A percentile compares a stretch with the other conserved stretches of the same genome.
These are phyloP conservation scores for Dendrocincla fuliginosa DNA, from an alignment of 2,797 vertebrate genomes.

Conservation along the genomic window DNA sequence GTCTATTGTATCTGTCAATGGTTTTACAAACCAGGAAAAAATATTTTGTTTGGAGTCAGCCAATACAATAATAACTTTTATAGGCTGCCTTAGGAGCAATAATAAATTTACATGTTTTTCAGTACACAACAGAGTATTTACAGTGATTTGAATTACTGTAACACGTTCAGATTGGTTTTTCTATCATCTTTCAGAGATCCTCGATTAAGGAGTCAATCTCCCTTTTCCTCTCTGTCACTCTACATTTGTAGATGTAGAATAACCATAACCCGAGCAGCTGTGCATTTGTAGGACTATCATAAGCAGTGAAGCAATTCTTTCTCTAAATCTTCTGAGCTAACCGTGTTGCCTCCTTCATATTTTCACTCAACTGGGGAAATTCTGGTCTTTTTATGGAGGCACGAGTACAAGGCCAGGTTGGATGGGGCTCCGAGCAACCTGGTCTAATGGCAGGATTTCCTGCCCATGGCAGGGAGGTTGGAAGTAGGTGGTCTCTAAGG, in stretches of 20 bases:
- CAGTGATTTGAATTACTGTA: constrained; percentile 38
- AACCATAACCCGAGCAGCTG: background rate
- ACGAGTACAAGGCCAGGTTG: background rate
- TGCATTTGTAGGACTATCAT: background rate
- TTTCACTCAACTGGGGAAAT: background rate
- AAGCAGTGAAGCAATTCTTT: background rate
- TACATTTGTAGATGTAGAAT: background rate
- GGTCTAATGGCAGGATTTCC: background rate
- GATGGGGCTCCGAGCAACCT: background rate
- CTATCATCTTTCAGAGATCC: constrained; percentile 7
- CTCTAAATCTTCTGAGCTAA: background rate
- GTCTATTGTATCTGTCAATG: constrained; percentile 37
- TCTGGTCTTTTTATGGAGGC: background rate
- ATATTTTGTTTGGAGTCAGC: constrained; percentile 38
- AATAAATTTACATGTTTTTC: constrained; percentile 54
- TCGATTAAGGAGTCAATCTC: constrained; percentile 9
- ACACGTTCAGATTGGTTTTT: constrained; percentile 2
- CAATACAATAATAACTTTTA: constrained; percentile 39
- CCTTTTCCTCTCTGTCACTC: background rate
- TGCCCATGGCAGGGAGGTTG: background rate
- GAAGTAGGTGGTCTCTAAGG: background rate
- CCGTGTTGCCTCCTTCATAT: background rate
- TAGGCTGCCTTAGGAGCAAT: constrained; percentile 6
- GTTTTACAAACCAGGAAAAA: constrained; percentile 38
- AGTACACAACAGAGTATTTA: constrained; percentile 35